Percentiles rank a stretch among this genome's conserved stretches.
Evolutionary conservation across 2,888 invertebrate genomes (phyloP).

Genomic region (Tipula lateralis): DNA sequence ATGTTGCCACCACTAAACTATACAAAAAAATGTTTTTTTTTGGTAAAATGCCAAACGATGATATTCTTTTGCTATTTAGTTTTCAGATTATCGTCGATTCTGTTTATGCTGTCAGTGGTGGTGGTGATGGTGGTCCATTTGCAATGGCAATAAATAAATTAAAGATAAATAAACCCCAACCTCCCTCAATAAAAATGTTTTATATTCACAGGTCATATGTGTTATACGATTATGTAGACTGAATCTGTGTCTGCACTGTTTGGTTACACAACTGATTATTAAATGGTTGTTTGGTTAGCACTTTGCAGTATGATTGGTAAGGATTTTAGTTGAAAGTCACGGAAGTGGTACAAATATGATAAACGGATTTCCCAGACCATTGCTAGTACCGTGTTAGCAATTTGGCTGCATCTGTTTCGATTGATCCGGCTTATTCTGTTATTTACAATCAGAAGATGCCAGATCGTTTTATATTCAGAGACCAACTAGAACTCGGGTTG

Average conservation of each 20-base stretch:
- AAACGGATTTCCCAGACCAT: no score
- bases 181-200: background rate
- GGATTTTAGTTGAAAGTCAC: no score
- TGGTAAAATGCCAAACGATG: slow-evolving; percentile 26
- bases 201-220: background rate
- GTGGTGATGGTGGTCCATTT: background rate
- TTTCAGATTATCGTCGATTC: background rate
- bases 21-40: background rate
- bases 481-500: no score
- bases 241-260: background rate
- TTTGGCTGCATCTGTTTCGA: no score
- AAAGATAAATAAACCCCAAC: background rate
- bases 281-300: background rate
- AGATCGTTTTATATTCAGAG: no score
- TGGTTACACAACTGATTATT: background rate
- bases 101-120: background rate
- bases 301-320: no score
- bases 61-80: background rate
- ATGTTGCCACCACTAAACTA: background rate
- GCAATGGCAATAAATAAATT: background rate
- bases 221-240: background rate
- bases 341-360: no score
- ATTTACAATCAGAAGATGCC: no score
- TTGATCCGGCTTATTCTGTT: no score
- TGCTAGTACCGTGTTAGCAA: no score